Base-by-base conservation (phyloP, 1,140 invertebrate genomes). In the Plodia interpunctella region DNA sequence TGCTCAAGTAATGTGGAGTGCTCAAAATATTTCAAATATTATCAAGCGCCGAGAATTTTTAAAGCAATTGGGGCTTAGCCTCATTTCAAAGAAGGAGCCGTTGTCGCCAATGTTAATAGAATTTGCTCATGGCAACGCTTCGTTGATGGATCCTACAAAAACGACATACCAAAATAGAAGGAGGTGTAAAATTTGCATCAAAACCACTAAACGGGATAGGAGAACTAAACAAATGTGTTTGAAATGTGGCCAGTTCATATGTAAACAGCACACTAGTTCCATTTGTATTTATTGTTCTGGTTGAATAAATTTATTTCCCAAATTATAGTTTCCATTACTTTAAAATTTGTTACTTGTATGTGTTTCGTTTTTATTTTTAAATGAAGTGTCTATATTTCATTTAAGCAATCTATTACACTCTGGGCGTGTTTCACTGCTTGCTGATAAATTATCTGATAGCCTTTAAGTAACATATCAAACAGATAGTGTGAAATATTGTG, bases 1-100 rank as follows among this genome's bases (percentile, higher is more conserved):
- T 67, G 80, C 89, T 53, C 85, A 90, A 76, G 81, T 91, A 1
- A 66, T 90, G 38, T 90, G 86, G 83, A 69, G 65, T 68, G 76
- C 72, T 49, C 69, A 72, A 56, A 82, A 76, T 64, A 55, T 54
- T 51, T 66, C 63, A 6, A 72, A 54, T 63, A 62, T 87, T 15
- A 50, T 79, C 0, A 78, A 83, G 55, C 76, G 90, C 18, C 77
- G 88, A 54, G 56, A 67, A 15, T 91, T 90, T 62, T 81, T 91
- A 17, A 74, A 75, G 58, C 74, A 83, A 55, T 67, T 90, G 21
- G 87, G 80, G 13, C 15, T 87, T n/a, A 78, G 78, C 60, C 70
- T 91, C 13, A 72, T 90, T 58, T 74, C 83, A 57, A 72, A 55
- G 17, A 53, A 74, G 0, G 68, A 70, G 28, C 49, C 30, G 21